Base-by-base conservation (phyloP, 2,113 vertebrate genomes). In the Psittacula cyanocephala region DNA sequence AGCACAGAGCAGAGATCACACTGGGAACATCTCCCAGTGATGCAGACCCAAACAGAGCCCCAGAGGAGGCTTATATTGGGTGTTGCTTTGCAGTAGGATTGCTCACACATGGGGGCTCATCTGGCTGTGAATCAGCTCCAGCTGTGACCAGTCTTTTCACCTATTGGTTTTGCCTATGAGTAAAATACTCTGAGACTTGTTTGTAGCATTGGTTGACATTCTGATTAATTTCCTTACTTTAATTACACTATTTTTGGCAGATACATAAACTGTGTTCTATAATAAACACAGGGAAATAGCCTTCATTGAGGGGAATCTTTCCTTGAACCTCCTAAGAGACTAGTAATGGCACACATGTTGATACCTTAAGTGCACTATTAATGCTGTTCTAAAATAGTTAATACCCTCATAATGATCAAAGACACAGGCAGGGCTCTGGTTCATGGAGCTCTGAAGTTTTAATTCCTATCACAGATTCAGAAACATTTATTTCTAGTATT, bases 1-100 rank as follows among this genome's bases (percentile, higher is more conserved):
- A 1, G 25, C 0, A 1, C 22, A 50, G 41, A 81, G 22, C 22
- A 43, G 3, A 0, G 3, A 6, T 2, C 4, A 4, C 5, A 0
- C 27, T 0, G 0, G 0, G 0, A 74, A 5, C 15, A 11, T 1
- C 0, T 49, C 78, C 33, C 29, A 2, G 10, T 10, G 14, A 53
- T 6, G 0, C 35, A 50, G 39, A 47, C 0, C 4, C 7, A 10
- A 0, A 2, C 5, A 16, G 4, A 12, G 1, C 10, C 10, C 25
- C 1, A 0, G 5, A 18, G 17, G 6, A 18, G 9, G 10, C 10
- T n/a, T 70, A 23, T 60, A 6, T 2, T 22, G 62, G 28, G 4
- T 6, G 13, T 43, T 39, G 63, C 9, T 81, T 13, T 27, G 20
- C 7, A 20, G 27, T 7, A 33, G 6, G 19, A 10, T 39, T 16